Percentiles rank a stretch among this genome's conserved stretches.
phyloP scores from a whole-genome alignment of 2,888 invertebrate species.

The Platycheirus albimanus region DNA sequence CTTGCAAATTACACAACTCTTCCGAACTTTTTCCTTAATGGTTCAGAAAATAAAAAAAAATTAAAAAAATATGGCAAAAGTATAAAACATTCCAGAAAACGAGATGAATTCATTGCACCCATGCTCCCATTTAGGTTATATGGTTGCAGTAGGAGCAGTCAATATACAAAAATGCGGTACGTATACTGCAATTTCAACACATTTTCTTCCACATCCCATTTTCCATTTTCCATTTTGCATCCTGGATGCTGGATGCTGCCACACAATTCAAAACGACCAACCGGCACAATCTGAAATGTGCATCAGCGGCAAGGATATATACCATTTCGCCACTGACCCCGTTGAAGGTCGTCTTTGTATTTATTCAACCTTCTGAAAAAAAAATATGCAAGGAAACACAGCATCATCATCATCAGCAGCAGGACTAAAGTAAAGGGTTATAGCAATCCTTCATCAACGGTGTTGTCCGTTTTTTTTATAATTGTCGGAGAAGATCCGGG shows the following conservation, averaged over 20 bases:
- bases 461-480: slow-evolving; percentile 44
- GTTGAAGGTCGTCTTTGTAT: slow-evolving; percentile 72
- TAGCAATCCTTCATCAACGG: slow-evolving; percentile 43
- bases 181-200: slow-evolving; percentile 40
- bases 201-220: slow-evolving; percentile 43
- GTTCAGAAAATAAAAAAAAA: slow-evolving; percentile 24
- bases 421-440: slow-evolving; percentile 23
- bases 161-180: slow-evolving; percentile 33
- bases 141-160: slow-evolving; percentile 52
- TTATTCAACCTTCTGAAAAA: slow-evolving; percentile 66
- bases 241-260: neutral
- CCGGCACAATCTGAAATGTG: slow-evolving; percentile 39
- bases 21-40: slow-evolving; percentile 54
- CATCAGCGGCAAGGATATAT: slow-evolving; percentile 54
- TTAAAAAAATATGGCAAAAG: no score
- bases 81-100: slow-evolving; percentile 19
- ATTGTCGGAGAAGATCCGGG: slow-evolving; percentile 36
- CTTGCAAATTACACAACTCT: slow-evolving; percentile 26
- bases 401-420: slow-evolving; percentile 19
- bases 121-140: slow-evolving; percentile 26
- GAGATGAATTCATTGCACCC: slow-evolving; percentile 63
- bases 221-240: slow-evolving; percentile 3
- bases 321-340: slow-evolving; percentile 69
- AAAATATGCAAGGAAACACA: slow-evolving; percentile 38
- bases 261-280: slow-evolving; percentile 33